Conservation (phyloP, 2,113 vertebrate species). For the Microtus pennsylvanicus region DNA sequence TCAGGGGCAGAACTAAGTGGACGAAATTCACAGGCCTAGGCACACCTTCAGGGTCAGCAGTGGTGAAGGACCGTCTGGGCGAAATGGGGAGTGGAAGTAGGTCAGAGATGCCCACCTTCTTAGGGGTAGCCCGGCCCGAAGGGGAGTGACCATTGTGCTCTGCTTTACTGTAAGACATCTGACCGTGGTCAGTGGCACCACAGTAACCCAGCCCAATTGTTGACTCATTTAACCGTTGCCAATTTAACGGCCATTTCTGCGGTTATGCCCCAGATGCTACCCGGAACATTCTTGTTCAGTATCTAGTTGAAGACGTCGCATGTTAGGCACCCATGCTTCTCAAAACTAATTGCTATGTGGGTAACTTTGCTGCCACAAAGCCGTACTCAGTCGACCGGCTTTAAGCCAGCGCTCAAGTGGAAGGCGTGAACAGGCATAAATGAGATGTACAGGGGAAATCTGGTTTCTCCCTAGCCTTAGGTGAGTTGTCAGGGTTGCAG, state of each 20-base stretch:
- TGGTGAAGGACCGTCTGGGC: not conserved
- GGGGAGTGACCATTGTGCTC: slow-evolving; percentile 75
- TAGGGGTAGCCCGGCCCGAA: slow-evolving; percentile 74
- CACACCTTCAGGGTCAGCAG: not conserved
- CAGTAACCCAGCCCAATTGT: slow-evolving; percentile 43
- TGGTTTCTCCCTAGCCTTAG: slow-evolving; percentile 81
- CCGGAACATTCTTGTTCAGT: slow-evolving; percentile 82
- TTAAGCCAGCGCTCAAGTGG: slow-evolving; percentile 57
- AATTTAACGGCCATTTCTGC: slow-evolving; percentile 81
- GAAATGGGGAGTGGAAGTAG: slow-evolving; percentile 52
- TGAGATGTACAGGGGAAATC: slow-evolving; percentile 74
- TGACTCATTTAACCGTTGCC: slow-evolving; percentile 76
- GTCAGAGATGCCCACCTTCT: slow-evolving; percentile 74
- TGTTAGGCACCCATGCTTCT: slow-evolving; percentile 81
- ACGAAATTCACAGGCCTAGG: not conserved
- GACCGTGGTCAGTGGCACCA: slow-evolving; percentile 55
- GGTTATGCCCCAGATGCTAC: slow-evolving; percentile 77
- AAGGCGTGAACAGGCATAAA: slow-evolving; percentile 38
- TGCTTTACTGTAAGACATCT: slow-evolving; percentile 79
- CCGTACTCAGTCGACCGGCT: slow-evolving; percentile 73
- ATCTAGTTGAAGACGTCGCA: slow-evolving; percentile 72
- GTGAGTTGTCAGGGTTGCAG: slow-evolving; percentile 42
- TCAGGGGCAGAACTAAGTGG: not conserved
- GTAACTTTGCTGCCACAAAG: slow-evolving; percentile 81
- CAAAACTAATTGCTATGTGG: slow-evolving; percentile 81